Conservation (phyloP, 2,888 invertebrate species). For the Caenorhabditis panamensis region DNA sequence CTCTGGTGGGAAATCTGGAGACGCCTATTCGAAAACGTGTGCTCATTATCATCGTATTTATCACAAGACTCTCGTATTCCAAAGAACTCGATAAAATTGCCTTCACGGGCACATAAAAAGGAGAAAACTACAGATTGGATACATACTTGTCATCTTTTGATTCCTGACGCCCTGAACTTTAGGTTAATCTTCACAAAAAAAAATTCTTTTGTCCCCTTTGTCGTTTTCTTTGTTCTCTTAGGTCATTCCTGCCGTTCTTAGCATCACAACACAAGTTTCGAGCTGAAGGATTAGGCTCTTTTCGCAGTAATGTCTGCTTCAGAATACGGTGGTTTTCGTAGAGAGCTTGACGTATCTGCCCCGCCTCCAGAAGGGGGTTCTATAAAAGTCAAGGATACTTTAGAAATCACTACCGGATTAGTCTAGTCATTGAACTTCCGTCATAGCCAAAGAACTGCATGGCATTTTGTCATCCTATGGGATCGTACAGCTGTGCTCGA, state of each 20-base stretch:
- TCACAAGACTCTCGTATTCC: too few relatives aligned
- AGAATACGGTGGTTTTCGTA: constrained; percentile 2
- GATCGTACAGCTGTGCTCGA: too few relatives aligned
- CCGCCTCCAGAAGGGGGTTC: constrained; percentile 6
- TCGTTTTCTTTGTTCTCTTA: background rate
- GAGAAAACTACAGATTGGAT: too few relatives aligned
- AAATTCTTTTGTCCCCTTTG: background rate
- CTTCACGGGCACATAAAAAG: too few relatives aligned
- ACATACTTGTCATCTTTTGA: background rate
- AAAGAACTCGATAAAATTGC: too few relatives aligned
- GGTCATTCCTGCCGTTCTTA: constrained; percentile 1
- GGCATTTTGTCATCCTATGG: too few relatives aligned
- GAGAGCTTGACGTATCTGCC: background rate
- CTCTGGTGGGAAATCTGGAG: too few relatives aligned
- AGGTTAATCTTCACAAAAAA: background rate
- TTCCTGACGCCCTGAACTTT: background rate
- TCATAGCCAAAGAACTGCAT: too few relatives aligned
- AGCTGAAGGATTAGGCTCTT: constrained; percentile 16
- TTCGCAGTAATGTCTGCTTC: background rate
- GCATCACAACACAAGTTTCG: constrained; percentile 9
- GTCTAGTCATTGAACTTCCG: background rate
- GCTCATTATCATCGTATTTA: too few relatives aligned
- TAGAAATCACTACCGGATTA: background rate
- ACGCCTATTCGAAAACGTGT: too few relatives aligned
- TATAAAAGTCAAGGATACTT: background rate